Base-by-base conservation (phyloP, 2,113 vertebrate species). In the Patagioenas fasciata region DNA sequence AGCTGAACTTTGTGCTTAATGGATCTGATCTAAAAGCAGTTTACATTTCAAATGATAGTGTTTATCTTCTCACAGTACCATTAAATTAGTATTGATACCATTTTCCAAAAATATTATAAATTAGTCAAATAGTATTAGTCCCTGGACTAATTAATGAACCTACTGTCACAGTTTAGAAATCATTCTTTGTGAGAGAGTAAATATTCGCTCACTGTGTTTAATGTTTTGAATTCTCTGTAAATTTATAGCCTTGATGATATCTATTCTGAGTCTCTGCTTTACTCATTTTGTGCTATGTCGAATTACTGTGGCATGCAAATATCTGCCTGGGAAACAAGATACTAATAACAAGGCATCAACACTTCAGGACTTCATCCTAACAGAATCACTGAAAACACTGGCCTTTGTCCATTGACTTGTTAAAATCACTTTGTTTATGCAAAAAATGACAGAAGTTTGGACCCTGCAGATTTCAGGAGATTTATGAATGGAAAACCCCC, bases 401-500 rank as follows among this genome's bases (percentile, higher is more conserved):
- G 28, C 80, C 47, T 95, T 93, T 74, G 42, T 94, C 75, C 56
- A 42, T 44, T 62, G 72, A 64, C 95, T 92, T 93, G 67, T 85
- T 93, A 94, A 92, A 19, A 71, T 66, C 31, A 58, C 48, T 86
- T 80, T 86, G 88, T 94, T 97, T 95, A 90, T 74, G 47, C 25
- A 90, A 70, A 91, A 93, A 81, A 87, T 64, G 88, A 94, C 82
- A 93, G 62, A 90, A 73, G 54, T 65, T 89, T 94, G 96, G 74
- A 88, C 28, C 29, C 44, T 42, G n/a, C 5, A 29, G 31, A 87
- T 65, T 31, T n/a, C 10, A 54, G 57, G 38, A 88, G 80, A 95
- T 92, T 95, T 91, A 94, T 82, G 25, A 82, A 67, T 77, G 78
- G 81, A 88, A 91, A 87, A 19, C 6, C 47, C 21, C 28, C 7